These are phyloP conservation scores for Microctonus hyperodae DNA, from an alignment of 2,888 invertebrate species.

Conservation along the genomic window DNA sequence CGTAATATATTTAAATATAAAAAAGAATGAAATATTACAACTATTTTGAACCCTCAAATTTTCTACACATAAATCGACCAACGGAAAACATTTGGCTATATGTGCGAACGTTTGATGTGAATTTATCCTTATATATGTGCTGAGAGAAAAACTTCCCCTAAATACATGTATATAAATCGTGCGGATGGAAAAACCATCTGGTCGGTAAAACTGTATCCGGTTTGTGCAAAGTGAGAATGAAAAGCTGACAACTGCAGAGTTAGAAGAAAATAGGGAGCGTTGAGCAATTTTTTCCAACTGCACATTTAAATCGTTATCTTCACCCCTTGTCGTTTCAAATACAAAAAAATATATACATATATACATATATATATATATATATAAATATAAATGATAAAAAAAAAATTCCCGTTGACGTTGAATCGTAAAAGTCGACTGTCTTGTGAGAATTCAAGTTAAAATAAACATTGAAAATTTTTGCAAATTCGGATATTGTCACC, in stretches of 20 bases:
- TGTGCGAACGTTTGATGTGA: constrained; percentile 9
- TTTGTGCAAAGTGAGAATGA: constrained; percentile 20
- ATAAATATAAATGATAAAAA: neutral
- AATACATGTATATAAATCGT: constrained; percentile 1
- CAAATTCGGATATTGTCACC: neutral
- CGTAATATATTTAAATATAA: no score
- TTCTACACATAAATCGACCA: neutral
- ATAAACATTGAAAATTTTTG: neutral
- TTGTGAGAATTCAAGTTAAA: neutral
- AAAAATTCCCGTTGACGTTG: neutral
- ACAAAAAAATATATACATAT: neutral
- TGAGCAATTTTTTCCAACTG: constrained; percentile 13
- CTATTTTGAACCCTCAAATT: no score
- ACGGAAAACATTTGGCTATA: neutral
- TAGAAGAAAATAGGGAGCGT: neutral
- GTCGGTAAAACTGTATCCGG: constrained; percentile 17
- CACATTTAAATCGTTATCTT: neutral
- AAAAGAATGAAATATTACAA: no score
- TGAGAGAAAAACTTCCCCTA: neutral
- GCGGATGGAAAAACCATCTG: constrained; percentile 23
- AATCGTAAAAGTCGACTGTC: neutral
- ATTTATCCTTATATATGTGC: neutral
- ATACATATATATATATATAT: neutral
- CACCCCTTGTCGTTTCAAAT: neutral
- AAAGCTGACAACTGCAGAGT: neutral